Percentiles rank a stretch among this genome's conserved stretches.
Conservation (phyloP, 2,888 invertebrate genomes). For the Lampropteryx suffumata region DNA sequence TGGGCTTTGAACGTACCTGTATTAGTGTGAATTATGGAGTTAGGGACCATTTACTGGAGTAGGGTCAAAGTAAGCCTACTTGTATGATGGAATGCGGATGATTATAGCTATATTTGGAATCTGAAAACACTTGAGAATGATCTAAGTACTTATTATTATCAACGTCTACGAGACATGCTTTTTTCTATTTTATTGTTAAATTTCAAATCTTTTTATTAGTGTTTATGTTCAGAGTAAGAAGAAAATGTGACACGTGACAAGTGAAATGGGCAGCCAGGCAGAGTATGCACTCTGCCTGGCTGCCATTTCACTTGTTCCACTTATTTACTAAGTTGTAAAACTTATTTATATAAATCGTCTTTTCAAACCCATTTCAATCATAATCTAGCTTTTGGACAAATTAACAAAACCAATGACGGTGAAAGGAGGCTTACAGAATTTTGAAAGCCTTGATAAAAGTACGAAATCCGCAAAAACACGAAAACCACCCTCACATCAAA, state of each 20-base stretch:
- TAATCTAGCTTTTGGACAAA: background rate
- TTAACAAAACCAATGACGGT: background rate
- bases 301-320: too few species aligned
- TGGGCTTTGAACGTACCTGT: slow-evolving; percentile 19
- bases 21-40: slow-evolving; percentile 24
- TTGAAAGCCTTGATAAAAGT: background rate
- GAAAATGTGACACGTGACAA: too few species aligned
- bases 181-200: too few species aligned
- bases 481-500: slow-evolving; percentile 18
- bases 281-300: too few species aligned
- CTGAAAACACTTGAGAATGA: background rate
- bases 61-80: slow-evolving; percentile 11
- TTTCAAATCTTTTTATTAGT: too few species aligned
- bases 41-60: slow-evolving; percentile 12
- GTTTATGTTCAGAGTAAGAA: too few species aligned
- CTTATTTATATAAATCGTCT: background rate
- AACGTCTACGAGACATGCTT: too few species aligned
- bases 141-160: background rate
- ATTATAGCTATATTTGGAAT: background rate
- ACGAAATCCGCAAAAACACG: slow-evolving; percentile 3
- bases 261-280: too few species aligned
- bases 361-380: background rate
- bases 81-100: slow-evolving; percentile 4
- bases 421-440: background rate
- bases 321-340: too few species aligned